phyloP scores from a whole-genome alignment of 1,140 invertebrate species.

The Monomorium pharaonis region DNA sequence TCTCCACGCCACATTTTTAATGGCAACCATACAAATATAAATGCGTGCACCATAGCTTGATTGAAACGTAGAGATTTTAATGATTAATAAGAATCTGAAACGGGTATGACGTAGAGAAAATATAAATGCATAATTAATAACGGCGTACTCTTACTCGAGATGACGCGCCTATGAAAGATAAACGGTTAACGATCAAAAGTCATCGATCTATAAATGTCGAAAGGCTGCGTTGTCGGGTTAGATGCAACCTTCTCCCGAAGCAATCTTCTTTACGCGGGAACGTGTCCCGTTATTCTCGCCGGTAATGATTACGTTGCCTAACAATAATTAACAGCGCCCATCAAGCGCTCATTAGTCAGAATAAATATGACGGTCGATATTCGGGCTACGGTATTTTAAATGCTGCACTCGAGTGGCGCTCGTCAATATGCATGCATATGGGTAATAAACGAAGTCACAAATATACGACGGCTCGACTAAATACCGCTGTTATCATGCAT shows the following conservation, averaged over 20 bases:
- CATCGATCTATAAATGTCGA: conserved; percentile 40
- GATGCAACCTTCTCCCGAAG: background rate
- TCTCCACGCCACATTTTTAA: background rate
- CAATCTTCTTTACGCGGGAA: conserved; percentile 23
- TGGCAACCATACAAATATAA: too few relatives aligned
- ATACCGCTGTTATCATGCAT: conserved; percentile 26
- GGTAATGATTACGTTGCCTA: conserved; percentile 51
- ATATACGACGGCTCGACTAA: conserved; percentile 5
- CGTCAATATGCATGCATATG: conserved; percentile 41
- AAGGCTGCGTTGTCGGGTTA: conserved; percentile 11
- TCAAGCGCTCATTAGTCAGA: conserved; percentile 68
- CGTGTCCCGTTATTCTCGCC: conserved; percentile 59
- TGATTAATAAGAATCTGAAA: background rate
- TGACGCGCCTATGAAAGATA: background rate
- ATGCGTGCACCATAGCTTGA: background rate
- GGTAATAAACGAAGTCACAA: conserved; percentile 59
- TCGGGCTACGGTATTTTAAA: conserved; percentile 14
- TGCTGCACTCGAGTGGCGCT: background rate
- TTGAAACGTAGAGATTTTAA: background rate
- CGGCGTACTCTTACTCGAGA: background rate
- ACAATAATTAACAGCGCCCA: conserved; percentile 69
- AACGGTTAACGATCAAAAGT: conserved; percentile 34
- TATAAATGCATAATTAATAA: conserved; percentile 39
- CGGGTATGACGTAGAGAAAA: background rate
- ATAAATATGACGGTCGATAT: conserved; percentile 67